These are phyloP conservation scores for Falco rusticolus DNA, from an alignment of 2,797 vertebrate species.

Conservation along the genomic window DNA sequence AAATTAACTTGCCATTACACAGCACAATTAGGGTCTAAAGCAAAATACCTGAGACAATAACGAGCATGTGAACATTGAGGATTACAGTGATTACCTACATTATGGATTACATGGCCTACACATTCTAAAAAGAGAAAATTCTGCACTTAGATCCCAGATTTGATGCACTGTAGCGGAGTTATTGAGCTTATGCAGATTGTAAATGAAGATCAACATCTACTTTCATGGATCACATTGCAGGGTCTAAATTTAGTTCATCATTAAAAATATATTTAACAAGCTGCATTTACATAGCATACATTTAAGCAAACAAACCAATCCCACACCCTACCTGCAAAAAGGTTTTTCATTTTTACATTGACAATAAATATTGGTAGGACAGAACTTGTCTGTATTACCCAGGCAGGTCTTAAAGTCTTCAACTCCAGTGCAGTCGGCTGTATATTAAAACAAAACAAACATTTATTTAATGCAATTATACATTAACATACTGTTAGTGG, in stretches of 20 bases:
- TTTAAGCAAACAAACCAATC: neutral
- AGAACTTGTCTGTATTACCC: constrained; percentile 35
- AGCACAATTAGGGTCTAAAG: neutral
- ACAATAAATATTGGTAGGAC: constrained; percentile 46
- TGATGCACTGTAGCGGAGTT: neutral
- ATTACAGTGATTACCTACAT: neutral
- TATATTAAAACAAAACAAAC: constrained; percentile 4
- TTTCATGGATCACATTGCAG: neutral
- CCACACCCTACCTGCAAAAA: constrained; percentile 71
- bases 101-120: neutral
- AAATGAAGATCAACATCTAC: neutral
- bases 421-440: constrained; percentile 65
- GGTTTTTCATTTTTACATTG: constrained; percentile 55
- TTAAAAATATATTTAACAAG: neutral
- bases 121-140: neutral
- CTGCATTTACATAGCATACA: neutral
- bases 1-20: neutral
- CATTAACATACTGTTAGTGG: neutral
- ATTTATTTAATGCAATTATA: neutral
- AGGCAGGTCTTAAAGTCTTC: constrained; percentile 34
- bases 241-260: neutral
- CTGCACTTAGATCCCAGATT: neutral
- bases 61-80: neutral
- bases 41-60: neutral
- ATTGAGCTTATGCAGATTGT: neutral